These are phyloP conservation scores for Trinorchestia longiramus DNA, from an alignment of 1,140 invertebrate species.

Conservation along the genomic window DNA sequence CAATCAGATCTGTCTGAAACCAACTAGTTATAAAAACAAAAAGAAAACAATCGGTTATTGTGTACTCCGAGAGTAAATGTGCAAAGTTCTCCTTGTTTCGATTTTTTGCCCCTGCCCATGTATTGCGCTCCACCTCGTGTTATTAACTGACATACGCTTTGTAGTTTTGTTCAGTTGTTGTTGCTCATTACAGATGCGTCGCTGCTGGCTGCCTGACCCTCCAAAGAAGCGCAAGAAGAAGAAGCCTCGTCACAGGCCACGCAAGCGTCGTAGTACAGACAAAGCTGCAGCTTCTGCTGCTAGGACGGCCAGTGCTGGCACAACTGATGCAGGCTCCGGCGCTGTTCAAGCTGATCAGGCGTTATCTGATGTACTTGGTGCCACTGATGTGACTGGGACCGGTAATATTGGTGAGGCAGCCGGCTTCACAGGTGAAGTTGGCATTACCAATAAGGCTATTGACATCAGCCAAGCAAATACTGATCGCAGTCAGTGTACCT, in stretches of 20 bases:
- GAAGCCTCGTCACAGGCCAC: slow-evolving; percentile 1
- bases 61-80: no score
- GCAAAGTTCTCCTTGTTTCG: no score
- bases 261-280: slow-evolving; percentile 10
- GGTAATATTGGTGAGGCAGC: no score
- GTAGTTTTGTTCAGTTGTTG: no score
- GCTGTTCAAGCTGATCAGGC: not conserved
- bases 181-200: not conserved
- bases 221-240: slow-evolving; percentile 21
- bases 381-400: not conserved
- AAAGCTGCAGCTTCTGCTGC: not conserved
- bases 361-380: not conserved
- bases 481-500: not conserved
- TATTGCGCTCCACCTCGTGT: no score
- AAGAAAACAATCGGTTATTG: no score
- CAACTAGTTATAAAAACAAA: no score
- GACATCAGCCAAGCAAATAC: no score
- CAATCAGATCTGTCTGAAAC: no score
- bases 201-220: slow-evolving; percentile 37
- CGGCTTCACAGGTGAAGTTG: not conserved
- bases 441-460: not conserved
- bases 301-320: not conserved
- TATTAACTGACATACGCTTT: no score
- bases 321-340: not conserved
- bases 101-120: no score